Conservation (phyloP, 2,113 vertebrate species). For the Beaufortia kweichowensis region DNA sequence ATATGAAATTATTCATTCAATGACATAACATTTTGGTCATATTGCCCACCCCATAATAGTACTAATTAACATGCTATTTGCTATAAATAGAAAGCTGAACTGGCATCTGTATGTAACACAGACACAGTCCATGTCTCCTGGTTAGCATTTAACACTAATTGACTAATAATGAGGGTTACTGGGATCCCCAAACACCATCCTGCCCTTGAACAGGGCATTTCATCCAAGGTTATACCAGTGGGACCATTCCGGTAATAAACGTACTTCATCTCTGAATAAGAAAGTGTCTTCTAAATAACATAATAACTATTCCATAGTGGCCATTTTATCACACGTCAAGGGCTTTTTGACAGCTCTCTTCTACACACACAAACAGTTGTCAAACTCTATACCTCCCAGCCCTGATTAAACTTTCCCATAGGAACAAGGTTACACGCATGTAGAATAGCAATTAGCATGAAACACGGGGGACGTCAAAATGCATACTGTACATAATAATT, state of each 20-base stretch:
- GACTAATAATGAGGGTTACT: slow-evolving; percentile 22
- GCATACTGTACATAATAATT: too few species aligned
- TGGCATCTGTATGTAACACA: slow-evolving; percentile 8
- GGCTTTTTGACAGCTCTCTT: background rate
- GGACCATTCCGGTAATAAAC: slow-evolving; percentile 15
- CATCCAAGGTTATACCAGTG: background rate
- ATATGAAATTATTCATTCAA: too few species aligned
- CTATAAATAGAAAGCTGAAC: background rate
- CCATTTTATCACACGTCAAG: background rate
- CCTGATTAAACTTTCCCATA: background rate
- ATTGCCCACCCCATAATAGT: background rate
- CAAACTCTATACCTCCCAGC: background rate
- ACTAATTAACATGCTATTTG: too few species aligned
- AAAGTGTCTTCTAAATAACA: slow-evolving; percentile 17
- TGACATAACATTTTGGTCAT: background rate
- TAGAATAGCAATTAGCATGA: background rate
- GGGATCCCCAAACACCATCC: background rate
- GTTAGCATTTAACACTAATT: slow-evolving; percentile 36
- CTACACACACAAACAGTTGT: background rate
- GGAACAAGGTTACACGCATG: background rate
- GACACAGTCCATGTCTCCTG: background rate
- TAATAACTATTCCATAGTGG: slow-evolving; percentile 9
- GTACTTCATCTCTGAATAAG: slow-evolving; percentile 13
- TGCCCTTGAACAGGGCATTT: slow-evolving; percentile 25
- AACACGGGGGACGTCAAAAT: too few species aligned